Evolutionary conservation across 2,113 vertebrate species (phyloP), one percentile per base, ranked within the genome.

Genomic region (Tor tambroides): DNA sequence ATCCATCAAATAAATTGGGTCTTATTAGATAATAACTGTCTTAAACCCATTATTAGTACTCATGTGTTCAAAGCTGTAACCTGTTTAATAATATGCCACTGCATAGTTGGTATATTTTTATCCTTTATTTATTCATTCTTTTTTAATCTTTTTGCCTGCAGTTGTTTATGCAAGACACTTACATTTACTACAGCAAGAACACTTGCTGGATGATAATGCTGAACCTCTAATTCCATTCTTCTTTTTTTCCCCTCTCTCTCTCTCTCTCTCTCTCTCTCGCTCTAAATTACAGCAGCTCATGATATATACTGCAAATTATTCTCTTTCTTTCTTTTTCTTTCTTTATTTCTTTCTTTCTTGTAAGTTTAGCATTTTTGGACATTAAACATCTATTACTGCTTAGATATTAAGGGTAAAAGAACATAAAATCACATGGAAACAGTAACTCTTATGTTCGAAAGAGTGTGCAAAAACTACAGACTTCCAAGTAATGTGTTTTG

Each of bases 391-490:
- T 19, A 78, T 9, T 78, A 17, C 7, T 51, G 26, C 26, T 54
- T 21, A 32, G 5, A 54, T 77, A 77, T 51, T 46, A 77, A 30
- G 75, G 75, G 0, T 78, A 78, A 54, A 78, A 51, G 1, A 30
- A 77, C 7, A 77, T 77, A 19, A 15, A 76, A 77, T 30, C 6
- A 46, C 46, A 77, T 4, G 5, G 14, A 54, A 54, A 77, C 46
- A 51, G 46, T 15, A 77, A 77, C n/a, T 19, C 15, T 28, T 9
- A 4, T 51, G 26, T 9, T 77, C 1, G 28, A 71, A 51, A 77
- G n/a, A 15, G 12, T 77, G 74, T 51, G 75, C 75, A 51, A 49
- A 74, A 76, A 76, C 41, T 46, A 49, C 74, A 49, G 49, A 77
- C 15, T 28, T 30, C 43, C 75, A 77, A 51, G 75, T 26, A 3